A percentile compares a stretch with the other conserved stretches of the same genome.
Conservation (phyloP, 2,797 vertebrate species). For the Chiroxiphia lanceolata region DNA sequence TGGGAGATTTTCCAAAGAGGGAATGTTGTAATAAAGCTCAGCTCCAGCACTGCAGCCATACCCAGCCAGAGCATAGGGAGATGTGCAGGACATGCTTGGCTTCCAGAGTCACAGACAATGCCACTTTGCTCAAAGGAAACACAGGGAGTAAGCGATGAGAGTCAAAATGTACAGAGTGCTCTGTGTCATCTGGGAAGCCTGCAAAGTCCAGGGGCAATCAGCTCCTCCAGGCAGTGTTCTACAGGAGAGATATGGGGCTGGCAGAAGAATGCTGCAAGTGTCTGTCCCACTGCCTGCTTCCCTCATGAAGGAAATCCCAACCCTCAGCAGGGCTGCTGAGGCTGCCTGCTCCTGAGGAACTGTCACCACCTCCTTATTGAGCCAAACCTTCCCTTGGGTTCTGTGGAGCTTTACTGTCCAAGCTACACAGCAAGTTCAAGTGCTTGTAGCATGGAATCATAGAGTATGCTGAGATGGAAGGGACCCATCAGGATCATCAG, state of each 20-base stretch:
- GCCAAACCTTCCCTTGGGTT: accelerated
- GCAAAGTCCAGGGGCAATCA: accelerated
- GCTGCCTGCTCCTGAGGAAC: background rate
- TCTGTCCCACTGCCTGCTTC: accelerated
- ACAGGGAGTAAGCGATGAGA: accelerated
- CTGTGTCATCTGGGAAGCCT: accelerated
- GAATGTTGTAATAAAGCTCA: background rate
- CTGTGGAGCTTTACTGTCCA: accelerated
- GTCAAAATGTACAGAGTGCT: accelerated
- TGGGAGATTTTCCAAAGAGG: accelerated
- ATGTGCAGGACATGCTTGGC: accelerated
- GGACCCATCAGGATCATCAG: background rate
- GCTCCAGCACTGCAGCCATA: accelerated
- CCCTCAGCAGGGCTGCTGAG: no score
- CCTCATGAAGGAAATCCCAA: background rate
- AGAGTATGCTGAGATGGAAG: background rate
- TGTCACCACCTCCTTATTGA: accelerated
- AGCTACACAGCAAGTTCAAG: accelerated
- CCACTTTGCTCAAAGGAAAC: accelerated
- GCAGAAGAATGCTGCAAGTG: accelerated
- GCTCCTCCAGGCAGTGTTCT: accelerated
- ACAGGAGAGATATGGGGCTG: accelerated
- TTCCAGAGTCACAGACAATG: background rate
- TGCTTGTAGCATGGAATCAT: no score
- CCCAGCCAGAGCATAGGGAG: accelerated